Conservation (phyloP, 2,113 vertebrate species). For the Gavia stellata region DNA sequence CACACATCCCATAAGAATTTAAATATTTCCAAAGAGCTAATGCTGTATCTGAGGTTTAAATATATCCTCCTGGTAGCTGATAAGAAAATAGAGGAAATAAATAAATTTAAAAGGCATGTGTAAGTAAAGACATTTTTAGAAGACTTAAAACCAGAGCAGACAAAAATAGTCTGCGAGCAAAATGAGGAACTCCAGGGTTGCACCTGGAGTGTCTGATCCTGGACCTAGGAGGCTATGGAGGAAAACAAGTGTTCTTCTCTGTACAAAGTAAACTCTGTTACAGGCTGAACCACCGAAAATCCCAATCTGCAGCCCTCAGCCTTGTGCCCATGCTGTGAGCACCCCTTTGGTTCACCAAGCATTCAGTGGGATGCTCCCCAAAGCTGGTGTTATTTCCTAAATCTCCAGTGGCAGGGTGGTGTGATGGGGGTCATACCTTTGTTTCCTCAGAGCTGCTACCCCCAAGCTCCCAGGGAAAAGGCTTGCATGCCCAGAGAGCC, state of each 20-base stretch:
- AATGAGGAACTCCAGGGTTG: not conserved
- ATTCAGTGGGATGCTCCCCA: not conserved
- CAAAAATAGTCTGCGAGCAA: not conserved
- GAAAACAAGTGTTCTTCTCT: not conserved
- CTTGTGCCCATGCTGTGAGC: not conserved
- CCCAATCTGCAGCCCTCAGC: not conserved
- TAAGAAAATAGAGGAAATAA: not conserved
- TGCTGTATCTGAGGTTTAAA: not conserved
- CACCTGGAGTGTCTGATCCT: not conserved
- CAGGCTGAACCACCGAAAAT: not conserved
- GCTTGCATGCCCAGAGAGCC: not conserved
- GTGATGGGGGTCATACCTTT: not conserved
- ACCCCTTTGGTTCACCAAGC: accelerated
- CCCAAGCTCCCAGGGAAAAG: not conserved
- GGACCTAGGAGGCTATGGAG: not conserved
- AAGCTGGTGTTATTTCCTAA: not conserved
- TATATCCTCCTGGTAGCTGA: not conserved
- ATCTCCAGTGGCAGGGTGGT: not conserved
- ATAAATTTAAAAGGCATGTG: not conserved
- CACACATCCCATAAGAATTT: accelerated
- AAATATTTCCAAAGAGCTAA: not conserved
- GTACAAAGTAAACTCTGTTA: not conserved
- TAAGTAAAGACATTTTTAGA: not conserved
- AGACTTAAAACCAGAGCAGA: not conserved
- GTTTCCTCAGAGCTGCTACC: not conserved